These are phyloP conservation scores for Flexamia atlantica DNA, from an alignment of 2,888 invertebrate genomes.

Conservation along the genomic window DNA sequence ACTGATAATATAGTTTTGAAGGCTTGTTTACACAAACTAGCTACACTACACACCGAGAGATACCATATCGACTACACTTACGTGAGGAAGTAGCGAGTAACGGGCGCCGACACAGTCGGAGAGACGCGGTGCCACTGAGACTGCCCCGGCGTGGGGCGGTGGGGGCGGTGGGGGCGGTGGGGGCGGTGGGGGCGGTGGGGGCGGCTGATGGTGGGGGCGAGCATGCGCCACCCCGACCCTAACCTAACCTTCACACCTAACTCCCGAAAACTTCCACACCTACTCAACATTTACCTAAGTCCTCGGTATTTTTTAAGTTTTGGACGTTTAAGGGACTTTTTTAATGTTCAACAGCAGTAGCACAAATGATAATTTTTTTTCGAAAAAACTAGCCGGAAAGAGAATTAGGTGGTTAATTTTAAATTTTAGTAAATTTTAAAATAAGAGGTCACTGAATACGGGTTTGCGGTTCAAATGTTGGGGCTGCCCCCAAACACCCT, in stretches of 20 bases:
- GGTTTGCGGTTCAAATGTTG: too few relatives aligned
- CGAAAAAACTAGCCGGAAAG: too few relatives aligned
- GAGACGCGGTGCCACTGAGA: constrained; percentile 22
- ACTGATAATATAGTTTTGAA: too few relatives aligned
- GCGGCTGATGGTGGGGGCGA: constrained; percentile 9
- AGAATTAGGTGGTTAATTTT: too few relatives aligned
- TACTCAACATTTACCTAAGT: background rate
- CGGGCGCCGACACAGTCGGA: background rate
- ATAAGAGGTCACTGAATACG: too few relatives aligned
- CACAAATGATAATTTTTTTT: too few relatives aligned
- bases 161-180: background rate
- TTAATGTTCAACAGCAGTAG: too few relatives aligned
- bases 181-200: background rate
- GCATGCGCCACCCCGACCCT: constrained; percentile 14
- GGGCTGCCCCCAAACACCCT: too few relatives aligned
- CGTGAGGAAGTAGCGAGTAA: background rate
- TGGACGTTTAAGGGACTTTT: too few relatives aligned
- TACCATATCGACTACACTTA: constrained; percentile 6
- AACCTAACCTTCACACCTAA: background rate
- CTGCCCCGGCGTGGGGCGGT: constrained; percentile 2
- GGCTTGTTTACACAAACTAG: too few relatives aligned
- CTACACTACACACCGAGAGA: background rate
- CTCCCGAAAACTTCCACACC: background rate
- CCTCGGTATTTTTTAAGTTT: background rate
- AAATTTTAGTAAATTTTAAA: too few relatives aligned